Evolutionary conservation across 2,888 invertebrate species (phyloP).

Genomic region (Therioaphis trifolii): DNA sequence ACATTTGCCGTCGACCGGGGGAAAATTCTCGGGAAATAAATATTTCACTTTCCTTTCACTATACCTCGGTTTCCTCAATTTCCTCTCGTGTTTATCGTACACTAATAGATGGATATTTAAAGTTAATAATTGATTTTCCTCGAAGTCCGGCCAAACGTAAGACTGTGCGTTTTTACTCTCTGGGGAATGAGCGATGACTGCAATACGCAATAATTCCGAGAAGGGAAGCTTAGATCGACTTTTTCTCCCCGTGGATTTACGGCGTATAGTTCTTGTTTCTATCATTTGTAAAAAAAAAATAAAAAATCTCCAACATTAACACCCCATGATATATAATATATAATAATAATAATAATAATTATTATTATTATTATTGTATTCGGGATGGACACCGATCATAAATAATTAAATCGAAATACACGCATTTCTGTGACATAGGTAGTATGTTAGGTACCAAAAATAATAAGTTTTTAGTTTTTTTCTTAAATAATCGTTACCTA

Average conservation of each 20-base stretch:
- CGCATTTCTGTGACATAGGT: too few species aligned
- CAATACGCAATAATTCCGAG: conserved; percentile 4
- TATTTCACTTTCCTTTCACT: conserved; percentile 39
- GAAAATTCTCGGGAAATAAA: conserved; percentile 13
- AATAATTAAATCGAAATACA: too few species aligned
- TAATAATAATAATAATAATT: too few species aligned
- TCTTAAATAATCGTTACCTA: too few species aligned
- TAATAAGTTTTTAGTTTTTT: too few species aligned
- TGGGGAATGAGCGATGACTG: conserved; percentile 31
- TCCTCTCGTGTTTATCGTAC: too few species aligned
- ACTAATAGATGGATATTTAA: conserved; percentile 40
- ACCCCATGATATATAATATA: too few species aligned
- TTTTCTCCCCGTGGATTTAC: background rate
- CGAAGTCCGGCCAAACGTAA: conserved; percentile 10
- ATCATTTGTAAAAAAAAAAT: too few species aligned
- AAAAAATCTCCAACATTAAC: too few species aligned
- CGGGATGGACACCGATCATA: too few species aligned
- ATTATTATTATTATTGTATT: too few species aligned
- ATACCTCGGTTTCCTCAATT: conserved; percentile 1
- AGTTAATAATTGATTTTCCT: conserved; percentile 50
- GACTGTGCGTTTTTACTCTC: conserved; percentile 1
- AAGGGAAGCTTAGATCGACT: background rate
- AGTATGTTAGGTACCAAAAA: too few species aligned
- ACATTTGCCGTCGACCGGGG: background rate
- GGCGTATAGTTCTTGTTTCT: background rate